These are phyloP conservation scores for Diorhabda elongata DNA, from an alignment of 1,140 invertebrate species.

Conservation along the genomic window DNA sequence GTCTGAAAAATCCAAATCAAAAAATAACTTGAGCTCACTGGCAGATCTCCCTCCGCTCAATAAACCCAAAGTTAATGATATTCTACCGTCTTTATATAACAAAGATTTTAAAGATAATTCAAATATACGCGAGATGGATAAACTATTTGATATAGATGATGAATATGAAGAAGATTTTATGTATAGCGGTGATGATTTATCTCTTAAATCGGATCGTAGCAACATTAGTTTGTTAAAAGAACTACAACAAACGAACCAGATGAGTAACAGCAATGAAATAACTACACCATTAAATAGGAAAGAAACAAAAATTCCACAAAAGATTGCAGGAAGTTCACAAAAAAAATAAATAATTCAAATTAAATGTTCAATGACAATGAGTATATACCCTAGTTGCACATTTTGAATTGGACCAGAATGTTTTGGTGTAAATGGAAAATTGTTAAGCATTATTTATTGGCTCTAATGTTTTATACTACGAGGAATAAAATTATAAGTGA, in stretches of 20 bases:
- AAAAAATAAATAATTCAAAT: conserved; percentile 3
- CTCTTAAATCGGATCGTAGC: conserved; percentile 13
- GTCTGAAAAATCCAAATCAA: conserved; percentile 36
- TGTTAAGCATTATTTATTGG: too few species aligned
- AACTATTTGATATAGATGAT: conserved; percentile 32
- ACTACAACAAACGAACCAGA: conserved; percentile 4
- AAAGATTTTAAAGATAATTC: conserved; percentile 39
- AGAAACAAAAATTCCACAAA: background rate
- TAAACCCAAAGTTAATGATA: conserved; percentile 35
- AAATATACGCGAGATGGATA: conserved; percentile 33
- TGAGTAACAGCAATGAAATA: background rate
- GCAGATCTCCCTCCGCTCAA: conserved; percentile 35
- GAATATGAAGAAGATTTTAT: conserved; percentile 44
- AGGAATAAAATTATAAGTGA: too few species aligned
- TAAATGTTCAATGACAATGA: background rate
- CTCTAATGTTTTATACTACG: too few species aligned
- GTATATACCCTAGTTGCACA: background rate
- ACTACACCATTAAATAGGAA: background rate
- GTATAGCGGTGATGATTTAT: conserved; percentile 29
- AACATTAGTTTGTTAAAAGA: conserved; percentile 17
- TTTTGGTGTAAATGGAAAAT: too few species aligned
- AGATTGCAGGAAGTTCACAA: too few species aligned
- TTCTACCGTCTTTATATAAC: conserved; percentile 41
- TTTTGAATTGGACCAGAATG: too few species aligned
- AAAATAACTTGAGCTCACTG: conserved; percentile 31